Percentiles rank a stretch among this genome's conserved stretches.
Evolutionary conservation across 2,113 vertebrate genomes (phyloP).

Genomic region (Odocoileus virginianus): DNA sequence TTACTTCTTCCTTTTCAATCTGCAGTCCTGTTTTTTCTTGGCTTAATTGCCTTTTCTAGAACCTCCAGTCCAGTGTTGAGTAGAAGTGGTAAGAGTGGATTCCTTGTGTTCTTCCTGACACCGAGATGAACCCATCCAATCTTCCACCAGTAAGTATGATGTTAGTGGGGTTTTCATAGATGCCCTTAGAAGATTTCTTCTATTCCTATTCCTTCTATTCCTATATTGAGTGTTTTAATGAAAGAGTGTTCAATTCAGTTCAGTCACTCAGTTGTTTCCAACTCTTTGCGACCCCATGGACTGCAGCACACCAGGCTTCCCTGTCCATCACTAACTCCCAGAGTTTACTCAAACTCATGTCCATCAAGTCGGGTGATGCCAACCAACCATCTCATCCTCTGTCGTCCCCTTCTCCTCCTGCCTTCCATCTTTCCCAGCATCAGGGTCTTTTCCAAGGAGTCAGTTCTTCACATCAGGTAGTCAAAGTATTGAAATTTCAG

Average conservation of each 20-base stretch:
- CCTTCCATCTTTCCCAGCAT: background rate
- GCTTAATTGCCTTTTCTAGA: background rate
- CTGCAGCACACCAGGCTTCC: background rate
- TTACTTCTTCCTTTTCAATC: background rate
- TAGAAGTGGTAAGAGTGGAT: background rate
- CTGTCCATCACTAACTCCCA: background rate
- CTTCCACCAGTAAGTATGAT: background rate
- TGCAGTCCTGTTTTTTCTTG: background rate
- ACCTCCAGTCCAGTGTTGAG: background rate
- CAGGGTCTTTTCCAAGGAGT: background rate
- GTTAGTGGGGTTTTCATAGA: background rate
- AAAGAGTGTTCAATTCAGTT: background rate
- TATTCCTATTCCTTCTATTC: background rate
- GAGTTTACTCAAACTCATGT: background rate
- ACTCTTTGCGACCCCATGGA: background rate
- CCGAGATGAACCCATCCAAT: too few species aligned
- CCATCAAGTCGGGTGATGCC: background rate
- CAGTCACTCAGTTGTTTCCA: rapidly evolving
- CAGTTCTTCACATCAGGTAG: background rate
- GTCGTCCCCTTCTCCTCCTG: background rate
- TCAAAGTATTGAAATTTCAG: background rate
- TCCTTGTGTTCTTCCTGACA: background rate
- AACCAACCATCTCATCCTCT: background rate
- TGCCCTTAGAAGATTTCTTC: background rate
- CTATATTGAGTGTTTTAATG: background rate